phyloP scores from a whole-genome alignment of 2,797 vertebrate species.

The Hafferia zeledoni region DNA sequence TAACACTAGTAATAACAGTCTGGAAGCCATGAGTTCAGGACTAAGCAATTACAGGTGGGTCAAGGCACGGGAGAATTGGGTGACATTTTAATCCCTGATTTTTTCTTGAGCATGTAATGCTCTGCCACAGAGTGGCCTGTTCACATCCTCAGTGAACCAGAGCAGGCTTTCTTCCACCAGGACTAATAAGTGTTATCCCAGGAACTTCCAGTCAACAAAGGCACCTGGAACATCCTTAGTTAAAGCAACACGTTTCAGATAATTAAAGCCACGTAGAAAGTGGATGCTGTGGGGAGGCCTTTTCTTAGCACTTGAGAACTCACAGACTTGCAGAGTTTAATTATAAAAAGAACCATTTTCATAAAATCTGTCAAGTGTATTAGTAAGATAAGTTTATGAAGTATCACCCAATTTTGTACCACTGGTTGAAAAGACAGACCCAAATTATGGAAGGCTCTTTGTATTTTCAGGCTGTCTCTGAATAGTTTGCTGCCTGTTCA shows the following conservation, averaged over 20 bases:
- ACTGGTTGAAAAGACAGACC: neutral
- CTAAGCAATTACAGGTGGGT: neutral
- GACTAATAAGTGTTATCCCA: neutral
- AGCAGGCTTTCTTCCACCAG: neutral
- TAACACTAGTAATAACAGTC: neutral
- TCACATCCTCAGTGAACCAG: neutral
- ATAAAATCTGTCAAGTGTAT: neutral
- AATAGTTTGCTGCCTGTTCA: neutral
- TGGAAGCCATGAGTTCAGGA: neutral
- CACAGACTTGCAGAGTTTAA: neutral
- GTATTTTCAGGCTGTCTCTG: neutral
- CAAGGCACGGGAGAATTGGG: neutral
- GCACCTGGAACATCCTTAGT: neutral
- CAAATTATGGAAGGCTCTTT: neutral
- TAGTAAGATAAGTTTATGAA: neutral
- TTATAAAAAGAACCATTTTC: neutral
- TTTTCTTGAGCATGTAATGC: neutral
- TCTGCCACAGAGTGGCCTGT: neutral
- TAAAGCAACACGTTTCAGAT: neutral
- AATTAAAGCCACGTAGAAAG: neutral
- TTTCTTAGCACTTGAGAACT: neutral
- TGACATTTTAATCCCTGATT: neutral
- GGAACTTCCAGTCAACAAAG: neutral
- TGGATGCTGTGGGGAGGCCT: neutral
- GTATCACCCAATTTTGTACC: neutral